Base-by-base conservation (phyloP, 2,797 vertebrate species). In the Leucoraja ocellata region DNA sequence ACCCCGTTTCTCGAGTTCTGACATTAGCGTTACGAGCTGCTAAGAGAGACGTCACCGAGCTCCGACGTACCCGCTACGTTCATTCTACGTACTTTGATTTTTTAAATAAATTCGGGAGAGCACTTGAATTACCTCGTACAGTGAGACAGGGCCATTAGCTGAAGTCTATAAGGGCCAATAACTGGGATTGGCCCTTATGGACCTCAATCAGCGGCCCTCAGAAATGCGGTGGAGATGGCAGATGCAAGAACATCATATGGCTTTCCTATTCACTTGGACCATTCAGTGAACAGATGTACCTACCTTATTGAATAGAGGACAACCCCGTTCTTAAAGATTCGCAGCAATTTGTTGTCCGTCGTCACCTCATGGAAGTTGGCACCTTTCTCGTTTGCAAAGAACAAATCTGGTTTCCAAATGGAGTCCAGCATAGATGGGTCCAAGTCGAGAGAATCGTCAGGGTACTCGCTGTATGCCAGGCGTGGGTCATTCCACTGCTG, bases 351-450 rank as follows among this genome's bases (percentile, higher is more conserved):
- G 95, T 99, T 99, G 94, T 99, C 98, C 32, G 98, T 99, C 8
- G 98, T 99, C 93, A 99, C 98, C 95, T 99, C 98, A 0, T 99
- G 98, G 94, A 99, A 99, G 94, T 99, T 98, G 61, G 98, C 98
- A 46, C 98, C 98, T 94, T 99, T 99, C 95, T 99, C 98, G 68
- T 99, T 99, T 94, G 98, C 98, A 94, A 99, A 99, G 95, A 99
- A 99, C 94, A 99, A 95, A 94, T 99, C 98, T 2, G 98, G 98
- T 95, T 99, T 99, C 98, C 98, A 99, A 93, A 99, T 99, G 93
- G 98, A 99, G 95, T 99, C 98, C 94, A 99, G 93, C 98, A 99
- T 99, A 39, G 98, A 99, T 9, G 98, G 98, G 95, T 99, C 98
- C 94, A 99, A 95, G 94, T 99, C 98, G 94, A 99, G 95, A 16